Conservation (phyloP, 2,888 invertebrate genomes). For the Sturmia bella region DNA sequence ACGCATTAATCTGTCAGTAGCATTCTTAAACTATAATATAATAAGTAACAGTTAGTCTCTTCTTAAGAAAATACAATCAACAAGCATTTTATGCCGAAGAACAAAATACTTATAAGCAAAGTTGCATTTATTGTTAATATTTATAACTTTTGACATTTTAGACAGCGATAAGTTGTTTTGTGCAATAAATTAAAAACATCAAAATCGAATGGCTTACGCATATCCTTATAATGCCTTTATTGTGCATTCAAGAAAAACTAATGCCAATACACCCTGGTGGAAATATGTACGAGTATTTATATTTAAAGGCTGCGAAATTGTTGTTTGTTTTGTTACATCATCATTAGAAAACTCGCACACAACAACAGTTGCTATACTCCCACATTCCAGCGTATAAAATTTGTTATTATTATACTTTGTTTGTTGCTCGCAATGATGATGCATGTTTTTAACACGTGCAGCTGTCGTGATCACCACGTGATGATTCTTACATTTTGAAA, state of each 20-base stretch:
- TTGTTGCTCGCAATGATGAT: conserved; percentile 8
- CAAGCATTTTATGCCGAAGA: too few relatives aligned
- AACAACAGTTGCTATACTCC: conserved; percentile 38
- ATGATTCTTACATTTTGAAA: too few relatives aligned
- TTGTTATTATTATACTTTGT: conserved; percentile 24
- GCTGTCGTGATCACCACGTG: too few relatives aligned
- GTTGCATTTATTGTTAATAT: neutral
- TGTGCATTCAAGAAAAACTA: conserved; percentile 71
- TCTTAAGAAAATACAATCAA: too few relatives aligned
- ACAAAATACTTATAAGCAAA: too few relatives aligned
- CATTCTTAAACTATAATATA: too few relatives aligned
- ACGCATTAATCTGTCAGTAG: too few relatives aligned
- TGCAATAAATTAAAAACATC: conserved; percentile 30
- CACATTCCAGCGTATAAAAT: conserved; percentile 27
- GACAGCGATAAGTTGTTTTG: neutral
- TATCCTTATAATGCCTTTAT: conserved; percentile 65
- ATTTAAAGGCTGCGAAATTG: neutral
- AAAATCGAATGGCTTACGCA: conserved; percentile 43
- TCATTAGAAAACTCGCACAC: conserved; percentile 22
- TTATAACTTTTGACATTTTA: too few relatives aligned
- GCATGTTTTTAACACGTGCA: too few relatives aligned
- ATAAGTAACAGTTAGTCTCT: too few relatives aligned
- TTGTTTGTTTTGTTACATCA: conserved; percentile 38
- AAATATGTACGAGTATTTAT: neutral
- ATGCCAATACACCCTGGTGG: conserved; percentile 47